phyloP scores from a whole-genome alignment of 2,797 vertebrate species.

The Champsocephalus gunnari region DNA sequence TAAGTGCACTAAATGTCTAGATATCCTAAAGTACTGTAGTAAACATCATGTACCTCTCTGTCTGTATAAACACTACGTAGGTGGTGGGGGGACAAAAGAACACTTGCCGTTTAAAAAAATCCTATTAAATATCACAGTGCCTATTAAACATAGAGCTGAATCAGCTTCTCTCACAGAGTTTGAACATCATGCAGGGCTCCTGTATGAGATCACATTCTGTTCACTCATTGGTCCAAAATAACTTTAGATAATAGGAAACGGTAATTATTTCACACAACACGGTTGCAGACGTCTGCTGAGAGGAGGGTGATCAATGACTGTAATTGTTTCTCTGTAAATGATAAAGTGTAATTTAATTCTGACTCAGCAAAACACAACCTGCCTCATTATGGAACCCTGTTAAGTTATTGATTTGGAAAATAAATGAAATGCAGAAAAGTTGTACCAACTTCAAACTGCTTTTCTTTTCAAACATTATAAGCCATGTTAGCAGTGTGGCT shows the following conservation, averaged over 20 bases:
- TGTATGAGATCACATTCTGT: neutral
- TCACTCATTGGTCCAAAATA: neutral
- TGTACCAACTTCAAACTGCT: neutral
- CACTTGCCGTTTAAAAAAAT: no score
- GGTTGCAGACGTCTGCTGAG: neutral
- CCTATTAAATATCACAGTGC: no score
- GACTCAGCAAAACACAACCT: conserved; percentile 18
- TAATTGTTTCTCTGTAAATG: neutral
- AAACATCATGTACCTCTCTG: no score
- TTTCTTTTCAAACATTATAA: no score
- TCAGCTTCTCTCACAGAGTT: no score
- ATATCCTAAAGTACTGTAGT: no score
- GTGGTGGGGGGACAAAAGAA: no score
- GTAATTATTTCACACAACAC: neutral
- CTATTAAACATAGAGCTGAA: no score
- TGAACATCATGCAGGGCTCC: neutral
- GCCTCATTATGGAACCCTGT: neutral
- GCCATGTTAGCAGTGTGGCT: neutral
- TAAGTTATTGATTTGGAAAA: conserved; percentile 3
- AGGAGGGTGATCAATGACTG: conserved; percentile 4
- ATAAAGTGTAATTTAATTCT: conserved; percentile 13
- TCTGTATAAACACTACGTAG: no score
- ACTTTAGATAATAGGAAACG: neutral
- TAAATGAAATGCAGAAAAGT: neutral
- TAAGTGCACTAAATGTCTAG: no score